Base-by-base conservation (phyloP, 2,888 invertebrate genomes). In the Protonemura montana region DNA sequence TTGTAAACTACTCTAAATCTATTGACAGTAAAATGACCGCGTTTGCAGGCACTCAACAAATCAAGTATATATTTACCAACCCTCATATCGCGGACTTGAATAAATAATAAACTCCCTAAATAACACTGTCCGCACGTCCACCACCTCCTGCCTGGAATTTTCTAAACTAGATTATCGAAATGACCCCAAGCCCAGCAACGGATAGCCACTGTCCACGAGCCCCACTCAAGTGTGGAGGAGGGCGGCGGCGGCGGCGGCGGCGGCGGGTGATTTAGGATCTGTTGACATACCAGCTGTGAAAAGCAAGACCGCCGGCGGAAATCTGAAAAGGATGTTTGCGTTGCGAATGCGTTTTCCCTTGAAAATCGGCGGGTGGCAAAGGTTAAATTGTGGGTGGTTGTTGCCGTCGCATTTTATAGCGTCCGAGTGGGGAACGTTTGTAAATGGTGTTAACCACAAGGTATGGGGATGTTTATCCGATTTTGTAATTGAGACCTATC, bases 241-340 rank as follows among this genome's bases (percentile, higher is more conserved):
- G 80, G 16, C 10, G 26, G 76, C 6, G 2, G 76, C 3, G 76
- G 16, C 21, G 76, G 21, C 13, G 78, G 13, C n/a, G n/a, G n/a
- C n/a, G n/a, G 25, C 28, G 29, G 84, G 59, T 59, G 76, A 76
- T 84, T 84, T 84, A 84, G 84, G 26, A 29, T 26, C 84, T 84
- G 84, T 84, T 84, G 84, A 84, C 76, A 76, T 76, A 84, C 59
- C 84, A 76, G 84, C 59, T 84, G 28, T 82, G 42, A 7, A 25
- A n/a, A 7, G 26, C n/a, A 21, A 41, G 42, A 83, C 25, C 26
- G 35, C 35, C 26, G 82, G 42, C 41, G 82, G 82, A 84, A 76
- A 84, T 84, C 76, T 84, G 84, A 76, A 84, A 84, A 84, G 84
- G 84, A 59, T 84, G 84, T 84, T 84, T 84, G 29, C 28, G 26